Evolutionary conservation across 2,113 vertebrate species (phyloP).

Genomic region (Phoenicopterus ruber): DNA sequence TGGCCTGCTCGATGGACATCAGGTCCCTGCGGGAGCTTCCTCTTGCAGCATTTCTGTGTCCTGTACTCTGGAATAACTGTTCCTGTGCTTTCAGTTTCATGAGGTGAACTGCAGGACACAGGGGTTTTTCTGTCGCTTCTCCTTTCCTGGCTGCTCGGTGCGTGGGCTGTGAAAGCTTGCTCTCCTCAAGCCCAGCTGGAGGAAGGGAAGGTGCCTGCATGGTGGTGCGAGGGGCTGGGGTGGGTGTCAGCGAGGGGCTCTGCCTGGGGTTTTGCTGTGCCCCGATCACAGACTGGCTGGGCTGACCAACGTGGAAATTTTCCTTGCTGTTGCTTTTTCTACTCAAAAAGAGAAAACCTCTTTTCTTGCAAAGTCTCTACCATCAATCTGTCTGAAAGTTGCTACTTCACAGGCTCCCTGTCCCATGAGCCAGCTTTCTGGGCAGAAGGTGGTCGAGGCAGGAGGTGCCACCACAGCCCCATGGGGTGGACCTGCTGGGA

Average conservation of each 20-base stretch:
- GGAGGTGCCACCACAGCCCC: not conserved
- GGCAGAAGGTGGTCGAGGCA: not conserved
- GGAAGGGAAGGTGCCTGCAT: not conserved
- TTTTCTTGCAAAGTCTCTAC: not conserved
- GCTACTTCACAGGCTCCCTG: not conserved
- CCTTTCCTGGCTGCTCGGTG: fast-evolving
- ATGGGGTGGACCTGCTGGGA: fast-evolving
- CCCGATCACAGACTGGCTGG: fast-evolving
- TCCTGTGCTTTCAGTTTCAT: not conserved
- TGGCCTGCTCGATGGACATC: fast-evolving
- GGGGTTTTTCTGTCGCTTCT: not conserved
- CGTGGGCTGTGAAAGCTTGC: not conserved
- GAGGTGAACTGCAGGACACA: not conserved
- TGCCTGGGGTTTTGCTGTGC: not conserved
- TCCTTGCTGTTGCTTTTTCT: not conserved
- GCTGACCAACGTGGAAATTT: not conserved
- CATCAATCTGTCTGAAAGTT: fast-evolving
- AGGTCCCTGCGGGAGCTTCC: not conserved
- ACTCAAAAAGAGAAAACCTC: not conserved
- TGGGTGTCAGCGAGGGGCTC: too few relatives aligned
- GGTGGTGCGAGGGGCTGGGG: fast-evolving
- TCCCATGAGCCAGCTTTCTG: not conserved
- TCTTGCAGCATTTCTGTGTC: not conserved
- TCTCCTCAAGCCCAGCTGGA: not conserved
- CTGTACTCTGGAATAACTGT: not conserved